Percentiles rank a stretch among this genome's conserved stretches.
These are phyloP conservation scores for Epinotia brunnichana DNA, from an alignment of 2,888 invertebrate species.

Conservation along the genomic window DNA sequence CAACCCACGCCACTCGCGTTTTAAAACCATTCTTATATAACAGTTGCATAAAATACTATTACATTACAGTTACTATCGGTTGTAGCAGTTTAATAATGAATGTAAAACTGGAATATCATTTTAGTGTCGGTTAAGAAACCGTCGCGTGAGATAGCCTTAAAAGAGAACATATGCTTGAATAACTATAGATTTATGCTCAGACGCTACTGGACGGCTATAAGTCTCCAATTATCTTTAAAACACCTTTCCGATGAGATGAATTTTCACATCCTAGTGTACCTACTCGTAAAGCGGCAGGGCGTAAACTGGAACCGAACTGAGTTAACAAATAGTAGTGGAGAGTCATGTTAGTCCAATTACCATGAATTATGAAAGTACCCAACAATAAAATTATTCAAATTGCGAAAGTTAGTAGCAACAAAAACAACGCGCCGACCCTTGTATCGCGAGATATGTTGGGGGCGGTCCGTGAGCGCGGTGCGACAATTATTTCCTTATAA, in stretches of 20 bases:
- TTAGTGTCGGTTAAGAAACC: no score
- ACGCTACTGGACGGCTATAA: not conserved
- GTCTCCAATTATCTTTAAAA: not conserved
- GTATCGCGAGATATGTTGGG: constrained; percentile 69
- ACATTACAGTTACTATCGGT: no score
- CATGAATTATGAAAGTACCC: constrained; percentile 54
- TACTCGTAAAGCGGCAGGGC: not conserved
- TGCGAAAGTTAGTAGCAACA: constrained; percentile 67
- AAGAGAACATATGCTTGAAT: not conserved
- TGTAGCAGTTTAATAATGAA: no score
- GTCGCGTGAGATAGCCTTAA: no score
- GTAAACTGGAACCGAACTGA: constrained; percentile 2
- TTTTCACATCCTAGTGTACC: not conserved
- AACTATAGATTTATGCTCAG: not conserved
- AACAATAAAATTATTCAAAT: constrained; percentile 71
- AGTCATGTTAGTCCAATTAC: constrained; percentile 51
- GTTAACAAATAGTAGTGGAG: constrained; percentile 39
- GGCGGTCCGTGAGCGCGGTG: constrained; percentile 64
- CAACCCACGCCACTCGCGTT: no score
- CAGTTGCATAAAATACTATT: no score
- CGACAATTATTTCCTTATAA: constrained; percentile 80
- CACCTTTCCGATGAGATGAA: not conserved
- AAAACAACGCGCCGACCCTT: constrained; percentile 68
- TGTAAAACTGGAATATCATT: no score
- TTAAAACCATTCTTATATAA: no score